Evolutionary conservation across 2,888 invertebrate genomes (phyloP), one percentile per base, ranked within the genome.

Genomic region (Lucinisca nassula): DNA sequence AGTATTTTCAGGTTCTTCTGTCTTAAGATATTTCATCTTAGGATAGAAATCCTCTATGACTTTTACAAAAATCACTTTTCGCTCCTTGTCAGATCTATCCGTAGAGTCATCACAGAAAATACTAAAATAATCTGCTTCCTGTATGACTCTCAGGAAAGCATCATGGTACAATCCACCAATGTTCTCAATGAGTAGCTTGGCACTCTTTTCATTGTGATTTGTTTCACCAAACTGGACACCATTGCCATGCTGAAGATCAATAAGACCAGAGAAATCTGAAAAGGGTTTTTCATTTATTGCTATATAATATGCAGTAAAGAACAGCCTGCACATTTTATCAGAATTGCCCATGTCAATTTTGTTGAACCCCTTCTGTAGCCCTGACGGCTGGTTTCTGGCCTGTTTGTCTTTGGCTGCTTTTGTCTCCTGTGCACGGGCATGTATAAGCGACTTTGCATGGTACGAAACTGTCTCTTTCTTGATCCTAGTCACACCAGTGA

Each of bases 81-180:
- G 83, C 61, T 88, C 83, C 70, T 73, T 70, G 14, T 88, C 88
- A 27, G 83, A 51, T 51, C 83, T 70, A 49, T 84, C 89, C 38
- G 89, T 84, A 12, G 84, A 79, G 76, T 14, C 84, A 79, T 89
- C 85, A 81, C 89, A 84, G 58, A 84, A 85, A n/a, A 88, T 67
- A 58, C 81, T 84, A 27, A 88, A 84, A 40, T 79, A 82, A 73
- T 79, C 45, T 37, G 83, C 58, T 24, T 40, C 27, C 4, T 55
- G 24, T 17, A 84, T 35, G 14, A 40, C 2, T 4, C n/a, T 1
- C 49, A 21, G 75, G 2, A 76, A n/a, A 17, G 12, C 67, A 84
- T 79, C 84, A 75, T 40, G 24, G 38, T 67, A 84, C 0, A 75
- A 27, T 37, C 84, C 84, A 67, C 67, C 79, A 27, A 79, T 84